phyloP scores from a whole-genome alignment of 2,888 invertebrate species.

The Cheilosia pagana region DNA sequence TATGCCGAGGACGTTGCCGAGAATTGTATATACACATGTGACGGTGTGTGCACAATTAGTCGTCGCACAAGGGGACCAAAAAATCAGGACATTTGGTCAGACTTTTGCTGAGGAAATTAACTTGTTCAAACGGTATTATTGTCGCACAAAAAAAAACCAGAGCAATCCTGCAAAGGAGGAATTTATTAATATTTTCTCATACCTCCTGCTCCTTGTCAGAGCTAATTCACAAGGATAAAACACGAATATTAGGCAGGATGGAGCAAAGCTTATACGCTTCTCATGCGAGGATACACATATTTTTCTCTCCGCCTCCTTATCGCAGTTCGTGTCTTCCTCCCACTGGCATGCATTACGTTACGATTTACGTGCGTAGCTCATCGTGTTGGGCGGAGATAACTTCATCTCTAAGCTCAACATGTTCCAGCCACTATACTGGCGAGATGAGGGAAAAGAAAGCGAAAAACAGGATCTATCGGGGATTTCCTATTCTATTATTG shows the following conservation, averaged over 20 bases:
- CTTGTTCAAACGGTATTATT: slow-evolving; percentile 47
- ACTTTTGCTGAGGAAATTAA: slow-evolving; percentile 43
- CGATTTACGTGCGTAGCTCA: slow-evolving; percentile 75
- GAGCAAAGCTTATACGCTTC: slow-evolving; percentile 51
- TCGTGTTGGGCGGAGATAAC: slow-evolving; percentile 71
- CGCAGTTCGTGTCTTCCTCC: slow-evolving; percentile 37
- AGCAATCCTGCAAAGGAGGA: slow-evolving; percentile 24
- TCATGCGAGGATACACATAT: slow-evolving; percentile 51
- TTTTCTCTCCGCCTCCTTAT: slow-evolving; percentile 29
- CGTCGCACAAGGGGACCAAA: slow-evolving; percentile 3
- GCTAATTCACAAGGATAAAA: slow-evolving; percentile 70
- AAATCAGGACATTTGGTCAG: slow-evolving; percentile 58
- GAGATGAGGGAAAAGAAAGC: slow-evolving; percentile 12
- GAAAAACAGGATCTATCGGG: slow-evolving; percentile 82
- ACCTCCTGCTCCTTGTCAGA: slow-evolving; percentile 4
- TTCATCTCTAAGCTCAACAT: slow-evolving; percentile 75
- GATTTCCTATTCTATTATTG: slow-evolving; percentile 84
- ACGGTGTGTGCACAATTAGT: slow-evolving; percentile 54
- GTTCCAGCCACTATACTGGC: slow-evolving; percentile 35
- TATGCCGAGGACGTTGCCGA: slow-evolving; percentile 53
- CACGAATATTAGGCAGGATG: slow-evolving; percentile 54
- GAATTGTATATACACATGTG: slow-evolving; percentile 15
- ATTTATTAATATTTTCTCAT: slow-evolving; percentile 63
- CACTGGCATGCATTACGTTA: slow-evolving; percentile 55
- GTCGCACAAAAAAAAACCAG: slow-evolving; percentile 37